A percentile compares a stretch with the other conserved stretches of the same genome.
Evolutionary conservation across 1,140 invertebrate species (phyloP).

Genomic region (Dolichoris vasculosae): DNA sequence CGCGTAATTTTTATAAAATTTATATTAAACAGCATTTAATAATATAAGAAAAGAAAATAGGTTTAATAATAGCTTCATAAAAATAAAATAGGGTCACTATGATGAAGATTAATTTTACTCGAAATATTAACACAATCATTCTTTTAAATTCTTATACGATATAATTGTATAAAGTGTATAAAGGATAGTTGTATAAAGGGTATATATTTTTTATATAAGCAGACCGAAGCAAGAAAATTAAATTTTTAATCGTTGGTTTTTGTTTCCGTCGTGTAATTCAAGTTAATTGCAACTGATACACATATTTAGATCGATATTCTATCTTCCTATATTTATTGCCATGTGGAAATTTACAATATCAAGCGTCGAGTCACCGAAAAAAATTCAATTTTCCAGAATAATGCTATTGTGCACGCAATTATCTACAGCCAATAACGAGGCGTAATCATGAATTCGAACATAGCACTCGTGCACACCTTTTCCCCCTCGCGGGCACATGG

Average conservation of each 20-base stretch:
- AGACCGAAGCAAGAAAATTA: not conserved
- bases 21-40: not conserved
- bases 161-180: not conserved
- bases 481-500: not conserved
- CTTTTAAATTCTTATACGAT: not conserved
- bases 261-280: not conserved
- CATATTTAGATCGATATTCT: not conserved
- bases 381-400: constrained; percentile 31
- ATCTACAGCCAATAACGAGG: constrained; percentile 8
- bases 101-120: not conserved
- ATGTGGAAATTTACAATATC: not conserved
- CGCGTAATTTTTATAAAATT: not conserved
- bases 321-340: not conserved
- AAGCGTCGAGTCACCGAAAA: constrained; percentile 4
- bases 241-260: not conserved
- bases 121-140: not conserved
- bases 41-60: not conserved
- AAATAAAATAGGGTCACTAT: not conserved
- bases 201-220: not conserved
- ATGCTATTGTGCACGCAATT: not conserved
- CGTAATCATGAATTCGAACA: not conserved
- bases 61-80: not conserved
- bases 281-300: not conserved
- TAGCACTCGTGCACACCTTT: not conserved
- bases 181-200: not conserved